Percentiles rank a stretch among this genome's conserved stretches.
phyloP scores from a whole-genome alignment of 1,140 invertebrate species.

The Ditylenchus dipsaci region DNA sequence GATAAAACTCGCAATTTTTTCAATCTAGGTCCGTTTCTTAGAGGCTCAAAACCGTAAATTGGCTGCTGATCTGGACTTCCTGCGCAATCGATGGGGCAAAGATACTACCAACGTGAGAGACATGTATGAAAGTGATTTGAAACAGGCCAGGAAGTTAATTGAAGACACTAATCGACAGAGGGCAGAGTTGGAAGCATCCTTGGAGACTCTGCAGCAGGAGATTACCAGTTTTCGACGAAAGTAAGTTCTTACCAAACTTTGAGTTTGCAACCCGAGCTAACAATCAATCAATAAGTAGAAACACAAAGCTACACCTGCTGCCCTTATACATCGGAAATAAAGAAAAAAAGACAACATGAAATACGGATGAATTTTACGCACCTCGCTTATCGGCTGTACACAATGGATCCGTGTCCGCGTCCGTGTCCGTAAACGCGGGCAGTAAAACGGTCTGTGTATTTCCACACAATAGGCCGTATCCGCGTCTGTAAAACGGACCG shows the following conservation, averaged over 20 bases:
- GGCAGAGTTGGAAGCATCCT: slow-evolving; percentile 32
- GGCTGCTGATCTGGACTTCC: slow-evolving; percentile 60
- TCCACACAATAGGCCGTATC: too few relatives aligned
- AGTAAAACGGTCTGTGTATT: too few relatives aligned
- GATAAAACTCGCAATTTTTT: not conserved
- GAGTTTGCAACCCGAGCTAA: too few relatives aligned
- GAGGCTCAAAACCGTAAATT: slow-evolving; percentile 63
- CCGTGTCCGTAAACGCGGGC: too few relatives aligned
- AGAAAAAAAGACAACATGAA: too few relatives aligned
- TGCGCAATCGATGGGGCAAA: slow-evolving; percentile 61
- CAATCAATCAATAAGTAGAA: too few relatives aligned
- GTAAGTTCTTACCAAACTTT: slow-evolving; percentile 24
- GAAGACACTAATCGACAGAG: slow-evolving; percentile 40
- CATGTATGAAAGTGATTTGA: slow-evolving; percentile 63
- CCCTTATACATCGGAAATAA: too few relatives aligned
- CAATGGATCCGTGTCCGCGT: too few relatives aligned
- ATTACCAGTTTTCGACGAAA: slow-evolving; percentile 44
- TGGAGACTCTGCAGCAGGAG: slow-evolving; percentile 44
- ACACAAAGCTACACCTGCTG: too few relatives aligned
- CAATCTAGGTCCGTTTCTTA: slow-evolving; percentile 60
- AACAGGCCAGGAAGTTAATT: slow-evolving; percentile 42
- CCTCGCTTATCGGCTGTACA: too few relatives aligned
- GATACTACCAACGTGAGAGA: slow-evolving; percentile 61
- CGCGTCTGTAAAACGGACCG: too few relatives aligned
- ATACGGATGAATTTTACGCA: too few relatives aligned